Evolutionary conservation across 2,888 invertebrate genomes (phyloP), one percentile per base, ranked within the genome.

Genomic region (Diadromus collaris): DNA sequence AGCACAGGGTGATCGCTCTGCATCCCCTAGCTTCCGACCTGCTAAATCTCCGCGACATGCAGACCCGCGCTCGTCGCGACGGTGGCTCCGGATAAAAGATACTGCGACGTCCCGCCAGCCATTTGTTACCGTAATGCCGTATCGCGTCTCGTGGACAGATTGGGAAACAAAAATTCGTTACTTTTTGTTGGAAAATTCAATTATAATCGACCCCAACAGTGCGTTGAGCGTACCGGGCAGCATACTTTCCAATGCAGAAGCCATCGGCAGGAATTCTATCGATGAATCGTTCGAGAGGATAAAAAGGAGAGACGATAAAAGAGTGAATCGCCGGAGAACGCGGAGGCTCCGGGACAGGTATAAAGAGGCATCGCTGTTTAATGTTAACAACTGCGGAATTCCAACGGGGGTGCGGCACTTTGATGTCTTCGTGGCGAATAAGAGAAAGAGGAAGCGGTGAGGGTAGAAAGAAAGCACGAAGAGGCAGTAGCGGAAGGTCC

Each of bases 341-440:
- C 78, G 69, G 76, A 78, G 78, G 82, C 70, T n/a, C 78, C 80
- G 81, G 82, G 81, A 84, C 83, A 84, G 84, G 83, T 85, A 78
- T 81, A 81, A 80, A 76, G 78, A 79, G 81, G 83, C 81, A 85
- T 86, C 83, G 82, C 83, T 84, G 83, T 84, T 87, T 84, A 87
- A 86, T 87, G 87, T 87, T 88, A 87, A 87, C 87, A 87, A 87
- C 85, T 85, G 82, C 80, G 83, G 86, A 85, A 87, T 87, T 87
- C 87, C 86, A 81, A 82, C 77, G 83, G 81, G 80, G 85, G 81
- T 56, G 81, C 79, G 80, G 78, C 72, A 80, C 79, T 82, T 83
- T 83, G 80, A 81, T 81, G 81, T 78, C 78, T 61, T 71, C 74
- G 75, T 76, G 71, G 79, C 46, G 51, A 79, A 64, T 64, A 76